These are phyloP conservation scores for Platerodrilus igneus DNA, from an alignment of 2,888 invertebrate genomes.

Conservation along the genomic window DNA sequence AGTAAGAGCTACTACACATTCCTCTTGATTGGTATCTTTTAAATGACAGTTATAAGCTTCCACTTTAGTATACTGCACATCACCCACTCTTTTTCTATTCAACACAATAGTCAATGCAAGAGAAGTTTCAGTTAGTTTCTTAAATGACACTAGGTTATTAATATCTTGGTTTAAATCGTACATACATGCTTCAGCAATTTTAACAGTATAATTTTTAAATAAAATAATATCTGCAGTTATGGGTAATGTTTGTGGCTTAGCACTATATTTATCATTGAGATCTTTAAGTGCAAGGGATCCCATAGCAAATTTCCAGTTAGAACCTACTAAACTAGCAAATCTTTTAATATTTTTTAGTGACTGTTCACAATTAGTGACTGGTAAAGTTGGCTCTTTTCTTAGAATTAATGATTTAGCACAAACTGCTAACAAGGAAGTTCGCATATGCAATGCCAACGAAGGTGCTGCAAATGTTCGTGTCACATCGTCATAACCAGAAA, in stretches of 20 bases:
- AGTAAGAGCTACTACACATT: conserved; percentile 22
- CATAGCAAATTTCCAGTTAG: conserved; percentile 28
- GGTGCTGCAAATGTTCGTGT: conserved; percentile 25
- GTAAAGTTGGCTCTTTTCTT: conserved; percentile 22
- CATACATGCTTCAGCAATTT: conserved; percentile 20
- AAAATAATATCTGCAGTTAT: conserved; percentile 26
- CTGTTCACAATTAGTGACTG: conserved; percentile 17
- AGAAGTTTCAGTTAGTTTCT: conserved; percentile 26
- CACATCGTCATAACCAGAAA: conserved; percentile 22
- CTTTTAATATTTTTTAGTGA: conserved; percentile 21
- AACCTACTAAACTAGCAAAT: conserved; percentile 22
- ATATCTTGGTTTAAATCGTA: conserved; percentile 17
- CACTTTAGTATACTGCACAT: conserved; percentile 30
- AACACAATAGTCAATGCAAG: conserved; percentile 28
- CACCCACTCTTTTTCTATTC: conserved; percentile 31
- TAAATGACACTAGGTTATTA: conserved; percentile 21
- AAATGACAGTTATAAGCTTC: conserved; percentile 17
- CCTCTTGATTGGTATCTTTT: conserved; percentile 19
- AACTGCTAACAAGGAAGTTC: conserved; percentile 18
- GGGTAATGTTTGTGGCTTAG: conserved; percentile 25
- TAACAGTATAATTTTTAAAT: conserved; percentile 24
- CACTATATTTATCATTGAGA: conserved; percentile 25
- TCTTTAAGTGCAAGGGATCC: conserved; percentile 27
- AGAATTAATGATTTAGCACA: conserved; percentile 25
- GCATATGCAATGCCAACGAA: conserved; percentile 26